Evolutionary conservation across 2,888 invertebrate genomes (phyloP).

Genomic region (Drosophila mimica): DNA sequence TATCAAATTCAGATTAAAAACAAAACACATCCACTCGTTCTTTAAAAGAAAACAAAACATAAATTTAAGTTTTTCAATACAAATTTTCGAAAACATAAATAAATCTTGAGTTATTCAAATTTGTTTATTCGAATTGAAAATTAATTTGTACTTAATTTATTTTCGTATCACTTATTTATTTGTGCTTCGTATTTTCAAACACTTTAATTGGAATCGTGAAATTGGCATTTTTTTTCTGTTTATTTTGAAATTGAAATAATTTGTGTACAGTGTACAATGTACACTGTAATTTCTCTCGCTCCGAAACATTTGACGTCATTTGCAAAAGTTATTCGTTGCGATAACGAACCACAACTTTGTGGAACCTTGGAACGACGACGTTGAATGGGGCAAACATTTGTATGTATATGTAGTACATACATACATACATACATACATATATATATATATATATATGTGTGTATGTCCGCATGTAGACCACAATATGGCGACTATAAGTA

Average conservation of each 20-base stretch:
- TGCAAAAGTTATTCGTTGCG: conserved; percentile 69
- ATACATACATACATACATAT: not conserved
- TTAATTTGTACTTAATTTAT: not conserved
- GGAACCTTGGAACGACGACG: conserved; percentile 55
- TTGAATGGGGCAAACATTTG: conserved; percentile 32
- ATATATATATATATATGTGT: not conserved
- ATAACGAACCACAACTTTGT: conserved; percentile 55
- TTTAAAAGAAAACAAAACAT: not conserved
- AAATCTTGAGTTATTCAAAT: not conserved
- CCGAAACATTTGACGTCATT: conserved; percentile 72
- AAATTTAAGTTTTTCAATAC: not conserved
- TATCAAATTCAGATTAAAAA: not conserved
- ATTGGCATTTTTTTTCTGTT: not conserved
- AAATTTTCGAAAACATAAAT: not conserved
- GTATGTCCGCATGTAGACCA: conserved; percentile 23
- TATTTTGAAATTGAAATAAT: conserved; percentile 3
- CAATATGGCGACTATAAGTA: conserved; percentile 56
- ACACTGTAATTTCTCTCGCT: conserved; percentile 20
- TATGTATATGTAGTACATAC: not conserved
- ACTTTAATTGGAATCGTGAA: not conserved
- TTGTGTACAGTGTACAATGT: conserved; percentile 8
- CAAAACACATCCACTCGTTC: no score
- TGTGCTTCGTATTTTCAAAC: no score
- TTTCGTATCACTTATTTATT: no score
- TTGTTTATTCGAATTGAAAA: not conserved